Conservation (phyloP, 2,888 invertebrate genomes). For the Chalcosyrphus nemorum region DNA sequence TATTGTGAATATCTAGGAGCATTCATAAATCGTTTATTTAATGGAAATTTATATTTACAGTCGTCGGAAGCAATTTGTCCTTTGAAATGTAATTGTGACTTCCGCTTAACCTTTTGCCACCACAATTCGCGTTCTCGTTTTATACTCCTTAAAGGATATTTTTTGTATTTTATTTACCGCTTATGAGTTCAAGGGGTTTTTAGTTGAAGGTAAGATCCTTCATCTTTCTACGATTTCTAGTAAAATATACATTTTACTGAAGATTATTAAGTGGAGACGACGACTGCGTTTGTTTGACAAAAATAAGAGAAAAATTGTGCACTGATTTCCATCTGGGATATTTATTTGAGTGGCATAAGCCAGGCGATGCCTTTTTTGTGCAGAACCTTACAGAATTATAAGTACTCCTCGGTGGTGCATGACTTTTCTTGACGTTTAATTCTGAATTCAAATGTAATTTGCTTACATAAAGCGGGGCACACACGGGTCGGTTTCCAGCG, state of each 20-base stretch:
- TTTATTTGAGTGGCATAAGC: too few relatives aligned
- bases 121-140: conserved; percentile 21
- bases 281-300: too few relatives aligned
- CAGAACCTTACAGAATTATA: too few relatives aligned
- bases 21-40: conserved; percentile 71
- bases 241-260: neutral
- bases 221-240: neutral
- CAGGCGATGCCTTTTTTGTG: too few relatives aligned
- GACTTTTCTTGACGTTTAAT: too few relatives aligned
- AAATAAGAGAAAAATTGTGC: too few relatives aligned
- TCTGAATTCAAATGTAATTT: too few relatives aligned
- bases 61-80: conserved; percentile 70
- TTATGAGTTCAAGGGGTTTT: conserved; percentile 46
- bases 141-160: conserved; percentile 29
- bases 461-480: too few relatives aligned
- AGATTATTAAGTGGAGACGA: conserved; percentile 22
- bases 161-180: conserved; percentile 35
- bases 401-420: too few relatives aligned
- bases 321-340: too few relatives aligned
- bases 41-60: conserved; percentile 68
- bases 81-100: conserved; percentile 68
- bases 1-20: conserved; percentile 67
- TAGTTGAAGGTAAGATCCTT: neutral
- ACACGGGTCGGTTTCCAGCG: too few relatives aligned
- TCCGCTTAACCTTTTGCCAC: conserved; percentile 64